Percentiles rank a stretch among this genome's conserved stretches.
Evolutionary conservation across 1,140 invertebrate species (phyloP).

Genomic region (Cardiocondyla obscurior): DNA sequence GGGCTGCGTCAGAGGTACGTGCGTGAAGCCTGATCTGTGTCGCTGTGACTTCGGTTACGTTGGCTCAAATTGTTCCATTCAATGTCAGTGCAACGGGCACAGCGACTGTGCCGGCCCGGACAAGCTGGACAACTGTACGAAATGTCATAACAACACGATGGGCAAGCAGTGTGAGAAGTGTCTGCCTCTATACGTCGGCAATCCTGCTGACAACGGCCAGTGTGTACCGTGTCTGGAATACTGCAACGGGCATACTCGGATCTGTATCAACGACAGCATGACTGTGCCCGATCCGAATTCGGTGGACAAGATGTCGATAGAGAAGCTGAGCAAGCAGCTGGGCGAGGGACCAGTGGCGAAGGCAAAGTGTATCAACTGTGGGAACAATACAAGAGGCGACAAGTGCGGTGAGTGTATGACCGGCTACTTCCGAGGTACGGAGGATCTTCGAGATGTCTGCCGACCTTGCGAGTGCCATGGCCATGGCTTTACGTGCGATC

Average conservation of each 20-base stretch:
- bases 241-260: conserved; percentile 94
- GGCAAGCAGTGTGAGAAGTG: conserved; percentile 94
- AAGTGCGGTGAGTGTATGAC: conserved; percentile 93
- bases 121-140: conserved; percentile 90
- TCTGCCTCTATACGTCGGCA: conserved; percentile 94
- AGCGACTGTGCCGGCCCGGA: conserved; percentile 95
- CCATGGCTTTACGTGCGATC: conserved; percentile 95
- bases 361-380: conserved; percentile 93
- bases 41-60: conserved; percentile 97
- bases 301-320: conserved; percentile 85
- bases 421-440: conserved; percentile 93
- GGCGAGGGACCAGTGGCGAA: conserved; percentile 87
- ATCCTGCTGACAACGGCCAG: conserved; percentile 92
- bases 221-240: conserved; percentile 95
- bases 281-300: conserved; percentile 83
- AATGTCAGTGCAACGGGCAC: conserved; percentile 97
- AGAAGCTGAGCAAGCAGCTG: conserved; percentile 85
- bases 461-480: conserved; percentile 96
- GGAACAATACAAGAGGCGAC: conserved; percentile 92
- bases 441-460: conserved; percentile 90
- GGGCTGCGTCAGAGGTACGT: conserved; percentile 95
- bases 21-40: conserved; percentile 93
- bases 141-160: conserved; percentile 97
- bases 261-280: conserved; percentile 89
- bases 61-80: conserved; percentile 95